Percentiles rank a stretch among this genome's conserved stretches.
Evolutionary conservation across 2,888 invertebrate genomes (phyloP).

Genomic region (Monoplex corrugatus): DNA sequence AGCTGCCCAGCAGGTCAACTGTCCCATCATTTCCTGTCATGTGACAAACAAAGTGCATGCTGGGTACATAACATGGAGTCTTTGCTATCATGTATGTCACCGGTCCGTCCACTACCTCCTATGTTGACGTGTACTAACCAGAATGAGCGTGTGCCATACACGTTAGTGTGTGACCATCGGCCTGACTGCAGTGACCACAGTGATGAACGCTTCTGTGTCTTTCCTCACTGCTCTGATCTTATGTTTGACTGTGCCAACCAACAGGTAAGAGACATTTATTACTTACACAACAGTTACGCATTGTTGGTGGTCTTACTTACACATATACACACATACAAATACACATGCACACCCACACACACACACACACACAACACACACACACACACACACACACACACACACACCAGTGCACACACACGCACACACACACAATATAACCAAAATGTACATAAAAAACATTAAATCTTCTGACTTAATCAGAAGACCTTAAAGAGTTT

Average conservation of each 20-base stretch:
- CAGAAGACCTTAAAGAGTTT: no score
- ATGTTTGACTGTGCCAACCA: slow-evolving; percentile 30
- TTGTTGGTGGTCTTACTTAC: no score
- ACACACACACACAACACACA: no score
- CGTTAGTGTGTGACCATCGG: slow-evolving; percentile 34
- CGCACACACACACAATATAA: no score
- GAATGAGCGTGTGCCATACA: slow-evolving; percentile 14
- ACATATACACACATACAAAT: no score
- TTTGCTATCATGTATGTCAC: neutral
- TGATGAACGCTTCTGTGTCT: slow-evolving; percentile 38
- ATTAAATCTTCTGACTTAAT: no score
- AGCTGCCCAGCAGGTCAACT: slow-evolving; percentile 27
- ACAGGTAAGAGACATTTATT: no score
- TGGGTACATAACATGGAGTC: neutral
- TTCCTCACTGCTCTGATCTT: neutral
- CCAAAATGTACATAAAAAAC: no score
- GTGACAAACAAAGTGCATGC: slow-evolving; percentile 3
- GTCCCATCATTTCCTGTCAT: neutral
- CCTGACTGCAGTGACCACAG: slow-evolving; percentile 33
- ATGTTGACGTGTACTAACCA: neutral
- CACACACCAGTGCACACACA: no score
- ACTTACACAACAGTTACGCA: no score
- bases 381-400: no score
- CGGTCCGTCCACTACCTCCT: neutral
- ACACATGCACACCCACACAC: no score